Evolutionary conservation across 2,113 vertebrate species (phyloP), one percentile per base, ranked within the genome.

Genomic region (Rana temporaria): DNA sequence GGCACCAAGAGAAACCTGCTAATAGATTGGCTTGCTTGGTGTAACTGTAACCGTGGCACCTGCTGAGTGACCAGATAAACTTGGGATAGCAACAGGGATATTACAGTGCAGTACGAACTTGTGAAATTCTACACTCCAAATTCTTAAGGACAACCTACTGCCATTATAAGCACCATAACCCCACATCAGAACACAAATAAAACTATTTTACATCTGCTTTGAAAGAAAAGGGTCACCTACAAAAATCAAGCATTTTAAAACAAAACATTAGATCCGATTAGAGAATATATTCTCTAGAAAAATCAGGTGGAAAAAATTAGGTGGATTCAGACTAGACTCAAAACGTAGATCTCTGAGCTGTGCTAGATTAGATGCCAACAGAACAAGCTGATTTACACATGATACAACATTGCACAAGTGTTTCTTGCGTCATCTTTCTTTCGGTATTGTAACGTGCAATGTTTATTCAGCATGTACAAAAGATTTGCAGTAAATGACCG

Each of bases 51-150:
- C 38, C 78, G 78, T 62, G 67, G 38, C 78, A 81, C 78, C 78
- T 81, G 78, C 67, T 81, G 67, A 71, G 67, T 81, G 65, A 71
- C 78, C 78, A 81, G 78, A 81, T 62, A 81, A 81, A 81, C 56
- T 63, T 60, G 68, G 78, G 78, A 70, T 81, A 81, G 66, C 78
- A 81, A 81, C 78, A 71, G 68, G 15, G 57, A 69, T 79, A 79
- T 81, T 81, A 60, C 78, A 68, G 65, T 68, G 53, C 57, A 66
- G 42, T 52, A 65, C 12, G 30, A 60, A 69, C 65, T 34, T 68
- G 78, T 69, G 65, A 69, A 69, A 55, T 42, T 18, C 30, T 79
- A 68, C 66, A 69, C 53, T 20, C 8, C 59, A 52, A 57, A 79
- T 38, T 56, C 30, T 48, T 53, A 56, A 79, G 64, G 75, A 62